These are phyloP conservation scores for Thymallus thymallus DNA, from an alignment of 2,113 vertebrate genomes.

Conservation along the genomic window DNA sequence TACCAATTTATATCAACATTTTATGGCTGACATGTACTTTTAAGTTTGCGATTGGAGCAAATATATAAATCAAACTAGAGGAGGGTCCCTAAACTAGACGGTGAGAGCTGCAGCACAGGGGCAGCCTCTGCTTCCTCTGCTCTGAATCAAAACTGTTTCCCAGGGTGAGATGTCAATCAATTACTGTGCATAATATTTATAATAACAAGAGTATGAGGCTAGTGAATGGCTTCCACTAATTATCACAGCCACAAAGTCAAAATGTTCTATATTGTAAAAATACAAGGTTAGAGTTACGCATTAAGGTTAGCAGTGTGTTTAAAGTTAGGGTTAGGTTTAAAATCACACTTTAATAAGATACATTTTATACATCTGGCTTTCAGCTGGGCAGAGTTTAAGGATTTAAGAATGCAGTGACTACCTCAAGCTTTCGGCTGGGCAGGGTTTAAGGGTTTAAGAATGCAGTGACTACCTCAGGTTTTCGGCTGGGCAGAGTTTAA, in stretches of 20 bases:
- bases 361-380: conserved; percentile 43
- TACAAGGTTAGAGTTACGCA: no score
- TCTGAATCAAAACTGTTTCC: conserved; percentile 29
- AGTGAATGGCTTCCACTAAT: conserved; percentile 22
- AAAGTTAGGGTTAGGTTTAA: no score
- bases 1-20: conserved; percentile 22
- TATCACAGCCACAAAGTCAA: no score
- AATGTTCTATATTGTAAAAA: no score
- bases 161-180: conserved; percentile 32
- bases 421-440: no score
- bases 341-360: no score
- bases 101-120: conserved; percentile 4
- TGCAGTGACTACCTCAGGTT: no score
- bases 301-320: no score
- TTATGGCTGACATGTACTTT: conserved; percentile 17
- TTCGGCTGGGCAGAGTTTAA: no score
- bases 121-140: conserved; percentile 14
- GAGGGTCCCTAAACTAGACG: conserved; percentile 11
- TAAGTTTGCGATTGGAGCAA: conserved; percentile 29
- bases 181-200: conserved; percentile 48
- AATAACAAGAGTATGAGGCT: conserved; percentile 14
- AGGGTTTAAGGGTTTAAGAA: no score
- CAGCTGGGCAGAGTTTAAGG: conserved; percentile 50
- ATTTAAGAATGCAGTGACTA: no score
- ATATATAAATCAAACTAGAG: conserved; percentile 11